Base-by-base conservation (phyloP, 2,797 vertebrate species). In the Periparus ater region DNA sequence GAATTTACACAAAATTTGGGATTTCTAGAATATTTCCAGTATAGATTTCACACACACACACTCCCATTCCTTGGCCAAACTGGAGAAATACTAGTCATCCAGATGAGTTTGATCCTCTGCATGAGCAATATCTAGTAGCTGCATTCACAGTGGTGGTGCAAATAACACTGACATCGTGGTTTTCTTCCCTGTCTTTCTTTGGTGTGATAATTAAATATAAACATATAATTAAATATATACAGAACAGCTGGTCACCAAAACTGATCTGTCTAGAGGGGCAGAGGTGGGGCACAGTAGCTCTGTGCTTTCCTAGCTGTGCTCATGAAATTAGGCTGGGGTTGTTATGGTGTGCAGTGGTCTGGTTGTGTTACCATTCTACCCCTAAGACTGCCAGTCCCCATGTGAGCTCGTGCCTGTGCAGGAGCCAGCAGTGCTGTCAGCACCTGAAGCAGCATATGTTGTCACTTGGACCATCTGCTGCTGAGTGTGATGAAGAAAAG, bases 371-470 rank as follows among this genome's bases (percentile, higher is more conserved):
- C 55, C 22, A 29, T 75, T 72, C 66, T 51, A 1, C 7, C 44
- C 57, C 20, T 2, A 2, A 54, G 45, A 14, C 53, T 45, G 27
- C 71, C 22, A 4, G 32, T 74, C 38, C 71, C 40, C 0, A 0
- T 13, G 17, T 55, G 72, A 89, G 70, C 82, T 89, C 1, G 0
- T 54, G 76, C 53, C 55, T 47, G 26, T 1, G 5, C 34, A 23
- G 89, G 63, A 88, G 85, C 63, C 58, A 29, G 77, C 77, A 63
- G 29, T 9, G 44, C 80, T 89, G 74, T 79, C 76, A 65, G 6
- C 83, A 96, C 89, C 91, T 93, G 91, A 95, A 93, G 85, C 73
- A 71, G 70, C 93, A 74, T 71, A 67, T 91, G 85, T 63, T 94
- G 89, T 95, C 74, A 18, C 80, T 95, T 86, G 25, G 80, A 67